Percentiles rank a stretch among this genome's conserved stretches.
phyloP scores from a whole-genome alignment of 1,140 invertebrate species.

The Hylaeus anthracinus region DNA sequence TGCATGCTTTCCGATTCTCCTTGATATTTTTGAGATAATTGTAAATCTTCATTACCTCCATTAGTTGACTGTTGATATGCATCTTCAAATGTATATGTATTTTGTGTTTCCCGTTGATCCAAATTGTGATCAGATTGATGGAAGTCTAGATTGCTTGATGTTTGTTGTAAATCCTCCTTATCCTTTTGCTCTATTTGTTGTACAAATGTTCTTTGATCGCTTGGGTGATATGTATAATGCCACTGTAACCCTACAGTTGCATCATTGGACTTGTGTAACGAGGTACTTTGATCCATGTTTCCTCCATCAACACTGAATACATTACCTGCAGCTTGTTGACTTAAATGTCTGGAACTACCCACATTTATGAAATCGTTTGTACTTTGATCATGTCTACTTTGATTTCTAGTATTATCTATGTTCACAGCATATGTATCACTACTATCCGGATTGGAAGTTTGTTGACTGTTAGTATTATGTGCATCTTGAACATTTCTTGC shows the following conservation, averaged over 20 bases:
- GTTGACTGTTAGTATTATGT: not conserved
- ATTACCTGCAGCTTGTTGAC: constrained; percentile 7
- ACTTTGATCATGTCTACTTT: constrained; percentile 13
- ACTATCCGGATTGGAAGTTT: not conserved
- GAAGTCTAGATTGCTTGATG: constrained; percentile 13
- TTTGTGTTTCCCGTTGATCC: constrained; percentile 18
- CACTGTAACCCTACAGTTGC: constrained; percentile 59
- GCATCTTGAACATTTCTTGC: not conserved
- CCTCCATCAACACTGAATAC: constrained; percentile 24
- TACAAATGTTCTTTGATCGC: constrained; percentile 54
- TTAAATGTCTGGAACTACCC: not conserved
- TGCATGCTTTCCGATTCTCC: not conserved
- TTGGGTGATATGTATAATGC: constrained; percentile 62
- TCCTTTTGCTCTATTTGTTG: constrained; percentile 27
- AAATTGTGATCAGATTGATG: not conserved
- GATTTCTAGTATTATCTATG: not conserved
- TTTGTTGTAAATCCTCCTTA: constrained; percentile 19
- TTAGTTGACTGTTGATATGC: not conserved
- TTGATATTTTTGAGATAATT: constrained; percentile 10
- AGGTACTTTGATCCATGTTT: constrained; percentile 40
- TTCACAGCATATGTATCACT: constrained; percentile 1
- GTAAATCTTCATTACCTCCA: not conserved
- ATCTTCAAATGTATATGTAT: not conserved
- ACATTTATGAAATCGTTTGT: not conserved
- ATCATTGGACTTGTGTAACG: constrained; percentile 57